Conservation (phyloP, 2,797 vertebrate species). For the Rhadinocentrus ornatus region DNA sequence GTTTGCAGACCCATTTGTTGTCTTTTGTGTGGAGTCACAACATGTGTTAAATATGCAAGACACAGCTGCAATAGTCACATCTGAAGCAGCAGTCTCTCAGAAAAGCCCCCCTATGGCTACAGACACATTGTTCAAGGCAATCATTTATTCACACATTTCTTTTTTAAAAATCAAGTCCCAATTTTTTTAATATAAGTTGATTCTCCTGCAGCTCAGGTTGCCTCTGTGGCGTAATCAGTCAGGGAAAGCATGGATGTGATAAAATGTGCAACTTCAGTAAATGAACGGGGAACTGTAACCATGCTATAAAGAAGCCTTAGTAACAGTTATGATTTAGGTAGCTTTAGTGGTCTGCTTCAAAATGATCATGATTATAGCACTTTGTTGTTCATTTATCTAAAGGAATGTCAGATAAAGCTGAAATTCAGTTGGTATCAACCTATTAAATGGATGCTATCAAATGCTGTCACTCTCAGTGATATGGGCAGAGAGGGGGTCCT, state of each 20-base stretch:
- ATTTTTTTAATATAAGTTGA: conserved; percentile 29
- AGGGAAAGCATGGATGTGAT: conserved; percentile 16
- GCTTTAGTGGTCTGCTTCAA: not conserved
- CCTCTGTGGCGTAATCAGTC: not conserved
- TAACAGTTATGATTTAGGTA: not conserved
- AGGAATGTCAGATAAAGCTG: not conserved
- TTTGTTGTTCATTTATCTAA: not conserved
- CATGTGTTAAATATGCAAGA: conserved; percentile 43
- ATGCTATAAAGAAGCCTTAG: not conserved
- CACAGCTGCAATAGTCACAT: conserved; percentile 40
- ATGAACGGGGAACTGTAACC: not conserved
- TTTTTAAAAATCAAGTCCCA: conserved; percentile 24
- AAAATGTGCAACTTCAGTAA: not conserved
- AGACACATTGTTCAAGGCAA: conserved; percentile 31
- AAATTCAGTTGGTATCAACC: not conserved
- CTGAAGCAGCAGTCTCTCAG: conserved; percentile 22
- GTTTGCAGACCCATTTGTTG: conserved; percentile 19
- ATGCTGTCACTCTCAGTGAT: not conserved
- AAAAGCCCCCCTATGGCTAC: conserved; percentile 30
- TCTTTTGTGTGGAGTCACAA: conserved; percentile 4
- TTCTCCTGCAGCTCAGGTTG: not conserved
- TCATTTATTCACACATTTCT: conserved; percentile 29
- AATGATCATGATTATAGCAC: not conserved
- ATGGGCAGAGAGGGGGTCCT: not conserved
- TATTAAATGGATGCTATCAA: not conserved